Evolutionary conservation across 1,140 invertebrate species (phyloP), one percentile per base, ranked within the genome.

Genomic region (Hyles vespertilio): DNA sequence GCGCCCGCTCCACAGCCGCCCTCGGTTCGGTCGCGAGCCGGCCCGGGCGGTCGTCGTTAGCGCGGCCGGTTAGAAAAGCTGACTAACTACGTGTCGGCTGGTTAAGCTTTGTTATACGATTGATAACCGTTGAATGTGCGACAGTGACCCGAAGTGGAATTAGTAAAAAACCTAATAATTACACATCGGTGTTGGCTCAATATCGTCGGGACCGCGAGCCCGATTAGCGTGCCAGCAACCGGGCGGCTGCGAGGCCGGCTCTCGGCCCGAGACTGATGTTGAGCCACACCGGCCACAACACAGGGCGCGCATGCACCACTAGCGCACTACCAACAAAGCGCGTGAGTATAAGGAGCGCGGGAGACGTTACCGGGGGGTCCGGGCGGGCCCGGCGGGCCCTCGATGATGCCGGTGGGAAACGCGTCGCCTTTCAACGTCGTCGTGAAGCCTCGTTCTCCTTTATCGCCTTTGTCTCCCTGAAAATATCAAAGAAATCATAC

Each of bases 301-400:
- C 46, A 12, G 10, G 10, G 46, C 10, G 10, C 46, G 46, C 36
- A 40, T n/a, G 46, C 46, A 12, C 10, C 46, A 10, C 46, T 47
- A 12, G 46, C 46, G 46, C 46, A 12, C 47, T 32, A 34, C 43
- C 9, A 32, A 22, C 33, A 6, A 9, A 40, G 36, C 36, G 36
- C 8, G 36, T 5, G 36, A 8, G 36, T 40, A 1, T 40, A 40
- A 8, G 5, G 36, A 5, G 36, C n/a, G 47, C n/a, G 47, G 47
- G n/a, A 11, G 22, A 11, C 10, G n/a, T 45, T 70, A 96, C 96
- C 96, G 90, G 95, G 94, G 65, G 95, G 95, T 88, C 96, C 96
- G 59, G 96, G 95, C 32, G 95, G 96, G 75, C 97, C 97, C 45
- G 97, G 95, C 10, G 96, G 96, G 67, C 97, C 97, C 91, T 98